phyloP scores from a whole-genome alignment of 2,113 vertebrate species.

The Progne subis region DNA sequence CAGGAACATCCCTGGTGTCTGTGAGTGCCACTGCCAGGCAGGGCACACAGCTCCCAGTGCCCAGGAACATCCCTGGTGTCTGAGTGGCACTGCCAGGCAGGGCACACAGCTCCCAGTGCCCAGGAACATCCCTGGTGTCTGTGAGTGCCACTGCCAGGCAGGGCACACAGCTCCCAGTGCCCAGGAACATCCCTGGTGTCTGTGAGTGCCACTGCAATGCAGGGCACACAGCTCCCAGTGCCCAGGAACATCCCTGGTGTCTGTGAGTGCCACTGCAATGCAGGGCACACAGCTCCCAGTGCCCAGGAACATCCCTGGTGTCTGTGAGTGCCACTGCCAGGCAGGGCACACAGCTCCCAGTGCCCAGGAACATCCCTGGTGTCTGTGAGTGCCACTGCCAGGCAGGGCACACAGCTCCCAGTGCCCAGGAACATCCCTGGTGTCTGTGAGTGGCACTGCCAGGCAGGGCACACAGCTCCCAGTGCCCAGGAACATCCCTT shows the following conservation, averaged over 20 bases:
- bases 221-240: neutral
- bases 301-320: neutral
- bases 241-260: too few relatives aligned
- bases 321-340: too few relatives aligned
- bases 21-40: neutral
- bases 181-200: neutral
- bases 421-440: neutral
- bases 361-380: neutral
- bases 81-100: neutral
- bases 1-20: neutral
- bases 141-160: neutral
- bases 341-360: neutral
- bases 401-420: neutral
- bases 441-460: neutral
- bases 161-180: neutral
- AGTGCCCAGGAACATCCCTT: too few relatives aligned
- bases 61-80: neutral
- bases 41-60: neutral
- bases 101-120: neutral
- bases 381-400: neutral
- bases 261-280: neutral
- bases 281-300: neutral
- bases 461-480: neutral
- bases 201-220: neutral
- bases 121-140: neutral